These are phyloP conservation scores for Drosophila saltans DNA, from an alignment of 1,140 invertebrate species.

Conservation along the genomic window DNA sequence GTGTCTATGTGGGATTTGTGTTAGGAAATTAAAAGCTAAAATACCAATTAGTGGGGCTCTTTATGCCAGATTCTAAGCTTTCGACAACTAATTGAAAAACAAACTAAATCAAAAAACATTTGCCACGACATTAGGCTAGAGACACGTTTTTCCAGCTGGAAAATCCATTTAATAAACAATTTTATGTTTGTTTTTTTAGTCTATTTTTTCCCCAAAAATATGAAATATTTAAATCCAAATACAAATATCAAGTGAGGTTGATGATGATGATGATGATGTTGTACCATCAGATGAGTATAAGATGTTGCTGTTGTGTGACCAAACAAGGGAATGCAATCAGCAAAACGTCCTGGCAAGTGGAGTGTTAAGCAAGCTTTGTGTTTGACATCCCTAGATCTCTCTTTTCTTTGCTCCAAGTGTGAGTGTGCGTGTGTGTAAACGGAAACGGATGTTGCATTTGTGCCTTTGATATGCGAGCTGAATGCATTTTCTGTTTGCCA, in stretches of 20 bases:
- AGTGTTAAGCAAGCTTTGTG: constrained; percentile 80
- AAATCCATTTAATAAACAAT: constrained; percentile 39
- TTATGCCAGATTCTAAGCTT: constrained; percentile 32
- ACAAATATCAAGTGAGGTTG: constrained; percentile 20
- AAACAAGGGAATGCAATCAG: constrained; percentile 76
- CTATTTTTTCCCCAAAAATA: constrained; percentile 58
- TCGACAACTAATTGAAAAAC: constrained; percentile 74
- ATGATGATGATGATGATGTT: constrained; percentile 36
- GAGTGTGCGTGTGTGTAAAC: constrained; percentile 40
- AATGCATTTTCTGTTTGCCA: constrained; percentile 44
- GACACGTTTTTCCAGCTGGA: constrained; percentile 58
- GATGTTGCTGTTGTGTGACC: constrained; percentile 45
- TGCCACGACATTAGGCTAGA: constrained; percentile 64
- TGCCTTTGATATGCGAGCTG: constrained; percentile 67
- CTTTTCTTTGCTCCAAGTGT: constrained; percentile 2
- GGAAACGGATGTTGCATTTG: constrained; percentile 77
- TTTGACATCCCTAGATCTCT: constrained; percentile 50
- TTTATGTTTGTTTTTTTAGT: background rate
- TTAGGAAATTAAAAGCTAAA: constrained; percentile 77
- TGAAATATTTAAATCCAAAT: constrained; percentile 65
- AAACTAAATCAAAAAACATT: constrained; percentile 51
- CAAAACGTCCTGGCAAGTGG: constrained; percentile 43
- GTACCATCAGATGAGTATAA: background rate
- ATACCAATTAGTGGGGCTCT: constrained; percentile 71
- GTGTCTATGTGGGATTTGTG: constrained; percentile 49